Base-by-base conservation (phyloP, 2,797 vertebrate genomes). In the Paratrypauchen microcephalus region DNA sequence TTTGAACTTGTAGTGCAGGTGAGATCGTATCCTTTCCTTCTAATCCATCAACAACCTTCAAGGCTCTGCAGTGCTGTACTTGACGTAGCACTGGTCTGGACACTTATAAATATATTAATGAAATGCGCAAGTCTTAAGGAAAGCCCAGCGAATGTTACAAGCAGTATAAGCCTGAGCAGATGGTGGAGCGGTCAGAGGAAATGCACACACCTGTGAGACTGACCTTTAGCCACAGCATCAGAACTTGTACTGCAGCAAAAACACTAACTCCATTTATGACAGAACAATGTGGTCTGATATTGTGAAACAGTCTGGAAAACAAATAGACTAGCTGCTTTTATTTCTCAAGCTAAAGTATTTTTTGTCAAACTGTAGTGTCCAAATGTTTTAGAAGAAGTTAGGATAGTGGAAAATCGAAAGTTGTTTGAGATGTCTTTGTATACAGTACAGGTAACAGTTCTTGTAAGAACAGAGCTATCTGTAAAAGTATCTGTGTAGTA, bases 81-180 rank as follows among this genome's bases (percentile, higher is more conserved):
- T 21, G 19, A 19, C 64, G 32, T 18, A 28, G 56, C 9, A 11
- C 47, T n/a, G 19, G 18, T 2, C 24, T 28, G 47, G 48, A 48
- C 57, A 63, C 45, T 52, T 65, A 65, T 66, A 66, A 66, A 66
- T 66, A 66, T 66, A 66, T 66, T 66, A 66, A 66, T 54, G 65
- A 66, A 54, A 54, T 66, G 47, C 28, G 64, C 64, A n/a, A 66
- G 54, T 19, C 48, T 52, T 52, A 54, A 54, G 64, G 28, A 66
- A 66, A 54, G 19, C 48, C 48, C 64, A 32, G 64, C 3, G 5
- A 66, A 36, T 16, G 26, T 11, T 52, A 7, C 16, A 26, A 48
- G 47, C 5, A 30, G 45, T n/a, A 9, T 66, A 21, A 54, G 64
- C 28, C 18, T 32, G 19, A 66, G 48, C 64, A 66, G 64, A 66